Percentiles rank a stretch among this genome's conserved stretches.
Evolutionary conservation across 2,888 invertebrate species (phyloP).

Genomic region (Diloba caeruleocephala): DNA sequence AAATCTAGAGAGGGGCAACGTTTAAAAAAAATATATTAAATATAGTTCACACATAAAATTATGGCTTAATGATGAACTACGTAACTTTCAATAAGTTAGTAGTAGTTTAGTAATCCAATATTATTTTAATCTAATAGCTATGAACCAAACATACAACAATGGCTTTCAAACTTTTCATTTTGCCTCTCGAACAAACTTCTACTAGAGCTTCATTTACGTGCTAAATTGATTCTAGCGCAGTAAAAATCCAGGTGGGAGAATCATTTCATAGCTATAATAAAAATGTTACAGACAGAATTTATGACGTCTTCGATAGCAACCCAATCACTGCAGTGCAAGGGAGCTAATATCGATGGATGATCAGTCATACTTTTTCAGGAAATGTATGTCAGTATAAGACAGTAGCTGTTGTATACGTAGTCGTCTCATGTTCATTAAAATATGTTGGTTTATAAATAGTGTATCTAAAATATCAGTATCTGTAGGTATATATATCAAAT

Average conservation of each 20-base stretch:
- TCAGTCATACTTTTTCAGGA: neutral
- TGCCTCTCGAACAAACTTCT: slow-evolving; percentile 10
- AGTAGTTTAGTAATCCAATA: slow-evolving; percentile 25
- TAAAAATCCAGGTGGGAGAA: slow-evolving; percentile 42
- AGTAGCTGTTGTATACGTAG: too few species aligned
- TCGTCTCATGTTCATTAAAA: too few species aligned
- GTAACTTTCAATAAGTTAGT: neutral
- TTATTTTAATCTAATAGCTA: slow-evolving; percentile 10
- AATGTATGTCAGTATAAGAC: too few species aligned
- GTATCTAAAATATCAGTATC: too few species aligned
- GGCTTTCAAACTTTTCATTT: slow-evolving; percentile 25
- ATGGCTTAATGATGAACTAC: slow-evolving; percentile 5
- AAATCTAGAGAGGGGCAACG: too few species aligned
- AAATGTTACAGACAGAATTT: slow-evolving; percentile 28
- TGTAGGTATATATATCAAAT: too few species aligned
- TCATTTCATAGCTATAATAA: slow-evolving; percentile 31
- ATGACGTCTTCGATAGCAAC: slow-evolving; percentile 10
- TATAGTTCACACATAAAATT: too few species aligned
- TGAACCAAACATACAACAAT: slow-evolving; percentile 9
- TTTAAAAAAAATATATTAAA: too few species aligned
- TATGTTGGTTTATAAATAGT: too few species aligned
- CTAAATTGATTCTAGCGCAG: slow-evolving; percentile 41
- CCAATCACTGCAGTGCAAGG: slow-evolving; percentile 19
- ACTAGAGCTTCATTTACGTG: slow-evolving; percentile 33
- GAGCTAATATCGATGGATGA: neutral